A percentile compares a stretch with the other conserved stretches of the same genome.
These are phyloP conservation scores for Prionchulus punctatus DNA, from an alignment of 2,888 invertebrate genomes.

Conservation along the genomic window DNA sequence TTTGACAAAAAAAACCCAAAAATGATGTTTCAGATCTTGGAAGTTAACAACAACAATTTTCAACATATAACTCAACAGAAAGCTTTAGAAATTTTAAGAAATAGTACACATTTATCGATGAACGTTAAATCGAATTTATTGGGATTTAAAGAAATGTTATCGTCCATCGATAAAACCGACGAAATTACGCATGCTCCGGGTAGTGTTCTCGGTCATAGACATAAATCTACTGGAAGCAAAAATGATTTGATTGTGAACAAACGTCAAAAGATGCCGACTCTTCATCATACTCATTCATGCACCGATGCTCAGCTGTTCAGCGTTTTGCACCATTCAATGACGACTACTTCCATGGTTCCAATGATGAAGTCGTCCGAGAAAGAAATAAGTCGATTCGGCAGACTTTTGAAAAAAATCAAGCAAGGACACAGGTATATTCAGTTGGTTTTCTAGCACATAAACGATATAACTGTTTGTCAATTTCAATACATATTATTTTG, in stretches of 20 bases:
- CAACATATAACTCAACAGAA: constrained; percentile 75
- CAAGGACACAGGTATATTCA: constrained; percentile 11
- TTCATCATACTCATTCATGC: not conserved
- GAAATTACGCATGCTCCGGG: too few species aligned
- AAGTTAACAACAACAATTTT: constrained; percentile 92
- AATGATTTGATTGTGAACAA: not conserved
- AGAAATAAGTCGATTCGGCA: not conserved
- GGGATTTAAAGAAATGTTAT: constrained; percentile 35
- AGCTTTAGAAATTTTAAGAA: constrained; percentile 77
- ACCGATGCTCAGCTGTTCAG: too few species aligned
- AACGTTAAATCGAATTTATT: constrained; percentile 90
- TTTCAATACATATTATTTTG: too few species aligned
- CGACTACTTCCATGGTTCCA: not conserved
- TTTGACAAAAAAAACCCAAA: not conserved
- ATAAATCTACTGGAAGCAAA: not conserved
- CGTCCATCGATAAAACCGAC: not conserved
- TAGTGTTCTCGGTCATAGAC: too few species aligned
- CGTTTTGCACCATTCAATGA: too few species aligned
- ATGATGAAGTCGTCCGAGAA: too few species aligned
- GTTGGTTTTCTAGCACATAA: too few species aligned
- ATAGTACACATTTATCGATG: constrained; percentile 85
- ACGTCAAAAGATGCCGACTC: not conserved
- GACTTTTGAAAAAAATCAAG: not conserved
- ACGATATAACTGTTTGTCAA: too few species aligned
- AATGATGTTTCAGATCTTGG: constrained; percentile 49